phyloP scores from a whole-genome alignment of 2,888 invertebrate species.

The Fragum whitleyi region DNA sequence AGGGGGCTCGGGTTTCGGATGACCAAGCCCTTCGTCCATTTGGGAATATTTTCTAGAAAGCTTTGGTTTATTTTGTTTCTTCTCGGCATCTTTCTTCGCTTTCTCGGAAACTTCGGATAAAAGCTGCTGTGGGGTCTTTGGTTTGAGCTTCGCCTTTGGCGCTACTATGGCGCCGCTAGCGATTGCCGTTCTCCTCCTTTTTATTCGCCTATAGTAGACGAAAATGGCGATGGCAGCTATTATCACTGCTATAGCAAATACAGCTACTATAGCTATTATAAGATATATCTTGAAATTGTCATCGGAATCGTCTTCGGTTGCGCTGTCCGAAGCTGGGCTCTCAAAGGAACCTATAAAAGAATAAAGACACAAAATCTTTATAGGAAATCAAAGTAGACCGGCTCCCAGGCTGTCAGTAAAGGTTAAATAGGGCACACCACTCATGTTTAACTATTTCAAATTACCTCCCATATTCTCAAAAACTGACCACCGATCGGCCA shows the following conservation, averaged over 20 bases:
- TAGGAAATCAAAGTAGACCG: no score
- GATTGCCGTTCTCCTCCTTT: background rate
- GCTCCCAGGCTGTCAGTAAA: no score
- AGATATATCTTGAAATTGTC: background rate
- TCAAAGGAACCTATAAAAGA: slow-evolving; percentile 3
- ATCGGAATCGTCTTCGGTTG: background rate
- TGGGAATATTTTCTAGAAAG: background rate
- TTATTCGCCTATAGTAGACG: background rate
- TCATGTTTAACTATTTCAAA: no score
- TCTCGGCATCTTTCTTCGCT: background rate
- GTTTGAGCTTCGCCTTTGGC: background rate
- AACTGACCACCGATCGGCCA: no score
- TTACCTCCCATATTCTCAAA: no score
- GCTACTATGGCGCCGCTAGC: background rate
- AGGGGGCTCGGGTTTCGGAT: background rate
- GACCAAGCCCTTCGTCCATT: background rate
- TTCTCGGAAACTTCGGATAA: background rate
- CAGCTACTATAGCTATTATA: background rate
- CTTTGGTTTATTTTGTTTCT: slow-evolving; percentile 15
- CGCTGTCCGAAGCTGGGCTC: background rate
- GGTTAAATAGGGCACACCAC: no score
- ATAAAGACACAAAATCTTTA: no score
- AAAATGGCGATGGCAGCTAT: background rate
- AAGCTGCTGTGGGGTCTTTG: slow-evolving; percentile 22
- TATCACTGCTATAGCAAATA: background rate